Percentiles rank a stretch among this genome's conserved stretches.
phyloP scores from a whole-genome alignment of 2,113 vertebrate species.

The Xenotilapia leptura region DNA sequence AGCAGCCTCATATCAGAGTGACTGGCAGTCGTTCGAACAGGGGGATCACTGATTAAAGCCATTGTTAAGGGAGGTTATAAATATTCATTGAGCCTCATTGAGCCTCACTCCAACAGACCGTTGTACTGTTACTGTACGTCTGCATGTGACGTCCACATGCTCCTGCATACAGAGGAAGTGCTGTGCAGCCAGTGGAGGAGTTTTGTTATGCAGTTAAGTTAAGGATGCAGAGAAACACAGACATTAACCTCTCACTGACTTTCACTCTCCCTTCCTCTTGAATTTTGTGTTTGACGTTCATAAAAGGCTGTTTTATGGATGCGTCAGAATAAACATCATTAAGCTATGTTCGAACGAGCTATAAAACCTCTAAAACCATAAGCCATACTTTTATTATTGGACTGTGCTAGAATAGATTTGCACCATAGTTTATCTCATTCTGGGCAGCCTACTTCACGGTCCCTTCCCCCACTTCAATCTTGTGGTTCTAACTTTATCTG shows the following conservation, averaged over 20 bases:
- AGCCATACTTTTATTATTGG: not conserved
- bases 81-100: not conserved
- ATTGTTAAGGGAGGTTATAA: not conserved
- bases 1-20: not conserved
- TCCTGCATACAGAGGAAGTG: slow-evolving; percentile 13
- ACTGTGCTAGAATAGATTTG: not conserved
- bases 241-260: not conserved
- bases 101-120: not conserved
- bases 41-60: not conserved
- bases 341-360: not conserved
- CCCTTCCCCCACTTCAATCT: not conserved
- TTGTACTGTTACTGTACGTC: not conserved
- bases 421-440: not conserved
- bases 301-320: not conserved
- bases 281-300: not conserved
- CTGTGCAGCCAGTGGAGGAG: not conserved
- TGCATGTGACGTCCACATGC: slow-evolving; percentile 9
- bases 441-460: not conserved
- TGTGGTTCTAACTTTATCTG: not conserved
- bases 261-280: not conserved
- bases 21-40: not conserved
- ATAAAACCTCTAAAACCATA: not conserved
- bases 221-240: not conserved
- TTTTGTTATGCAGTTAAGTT: slow-evolving; percentile 1
- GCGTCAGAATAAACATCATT: not conserved